These are phyloP conservation scores for Anarsia innoxiella DNA, from an alignment of 2,888 invertebrate genomes.

Conservation along the genomic window DNA sequence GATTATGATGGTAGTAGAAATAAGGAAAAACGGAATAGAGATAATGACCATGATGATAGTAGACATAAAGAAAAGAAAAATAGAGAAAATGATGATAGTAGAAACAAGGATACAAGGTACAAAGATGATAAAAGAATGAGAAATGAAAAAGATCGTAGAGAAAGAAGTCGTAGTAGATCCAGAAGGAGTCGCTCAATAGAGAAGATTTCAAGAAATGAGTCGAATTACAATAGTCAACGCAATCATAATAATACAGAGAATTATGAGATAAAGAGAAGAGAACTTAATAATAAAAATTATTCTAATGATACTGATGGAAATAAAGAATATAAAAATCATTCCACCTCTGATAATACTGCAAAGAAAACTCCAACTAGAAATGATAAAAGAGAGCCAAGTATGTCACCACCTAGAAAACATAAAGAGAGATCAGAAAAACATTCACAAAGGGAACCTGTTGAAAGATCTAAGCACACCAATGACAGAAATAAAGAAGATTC, in stretches of 20 bases:
- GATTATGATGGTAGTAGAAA: constrained; percentile 16
- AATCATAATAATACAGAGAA: background rate
- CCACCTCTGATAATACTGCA: constrained; percentile 12
- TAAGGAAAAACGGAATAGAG: constrained; percentile 13
- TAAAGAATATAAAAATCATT: constrained; percentile 19
- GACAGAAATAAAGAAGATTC: constrained; percentile 9
- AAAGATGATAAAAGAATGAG: constrained; percentile 24
- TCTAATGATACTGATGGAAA: no score
- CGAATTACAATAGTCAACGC: background rate
- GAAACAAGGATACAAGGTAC: constrained; percentile 29
- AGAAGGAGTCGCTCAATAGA: constrained; percentile 16
- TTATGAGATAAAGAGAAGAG: background rate
- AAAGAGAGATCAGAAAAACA: background rate
- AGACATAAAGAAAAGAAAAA: constrained; percentile 11
- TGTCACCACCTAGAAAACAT: constrained; percentile 2
- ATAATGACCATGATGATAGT: constrained; percentile 15
- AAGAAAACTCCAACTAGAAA: constrained; percentile 14
- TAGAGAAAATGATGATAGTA: constrained; percentile 23
- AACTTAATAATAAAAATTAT: background rate
- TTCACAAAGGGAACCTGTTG: no score
- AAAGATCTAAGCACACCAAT: background rate
- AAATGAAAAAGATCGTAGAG: constrained; percentile 24
- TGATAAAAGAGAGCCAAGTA: constrained; percentile 5
- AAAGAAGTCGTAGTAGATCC: constrained; percentile 20
- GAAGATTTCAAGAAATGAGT: constrained; percentile 10